Evolutionary conservation across 2,888 invertebrate species (phyloP).

Genomic region (Smittia aterrima): DNA sequence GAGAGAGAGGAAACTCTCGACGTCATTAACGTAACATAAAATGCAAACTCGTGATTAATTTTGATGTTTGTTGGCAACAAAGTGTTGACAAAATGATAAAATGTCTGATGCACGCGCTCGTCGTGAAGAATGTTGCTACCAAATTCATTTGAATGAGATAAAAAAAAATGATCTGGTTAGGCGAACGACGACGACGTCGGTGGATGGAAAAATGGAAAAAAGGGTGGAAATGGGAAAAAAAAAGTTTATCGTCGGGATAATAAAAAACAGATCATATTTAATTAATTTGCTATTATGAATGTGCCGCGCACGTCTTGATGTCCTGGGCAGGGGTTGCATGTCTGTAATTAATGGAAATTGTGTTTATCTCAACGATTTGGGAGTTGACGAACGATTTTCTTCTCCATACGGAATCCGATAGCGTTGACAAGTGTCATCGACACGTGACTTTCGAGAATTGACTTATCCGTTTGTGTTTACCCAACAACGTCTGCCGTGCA

Average conservation of each 20-base stretch:
- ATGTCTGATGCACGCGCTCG: slow-evolving; percentile 13
- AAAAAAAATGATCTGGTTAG: not conserved
- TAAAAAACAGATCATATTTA: slow-evolving; percentile 41
- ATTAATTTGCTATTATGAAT: slow-evolving; percentile 39
- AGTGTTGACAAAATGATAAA: slow-evolving; percentile 17
- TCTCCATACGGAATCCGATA: too few species aligned
- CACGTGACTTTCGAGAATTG: slow-evolving; percentile 38
- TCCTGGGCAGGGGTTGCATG: slow-evolving; percentile 35
- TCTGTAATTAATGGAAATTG: slow-evolving; percentile 41
- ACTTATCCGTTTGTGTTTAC: slow-evolving; percentile 33
- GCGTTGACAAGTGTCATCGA: slow-evolving; percentile 36
- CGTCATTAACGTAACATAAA: too few species aligned
- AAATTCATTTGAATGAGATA: slow-evolving; percentile 9
- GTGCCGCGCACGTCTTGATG: slow-evolving; percentile 32
- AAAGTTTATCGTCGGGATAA: slow-evolving; percentile 35
- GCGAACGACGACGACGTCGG: not conserved
- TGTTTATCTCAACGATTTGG: slow-evolving; percentile 19
- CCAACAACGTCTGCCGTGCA: slow-evolving; percentile 18
- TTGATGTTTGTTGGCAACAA: not conserved
- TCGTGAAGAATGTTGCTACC: not conserved
- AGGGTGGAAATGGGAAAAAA: not conserved
- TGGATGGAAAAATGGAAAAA: too few species aligned
- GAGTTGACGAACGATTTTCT: not conserved
- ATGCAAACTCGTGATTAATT: not conserved
- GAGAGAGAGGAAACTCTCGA: not conserved